Conservation (phyloP, 2,113 vertebrate species). For the Nestor notabilis region DNA sequence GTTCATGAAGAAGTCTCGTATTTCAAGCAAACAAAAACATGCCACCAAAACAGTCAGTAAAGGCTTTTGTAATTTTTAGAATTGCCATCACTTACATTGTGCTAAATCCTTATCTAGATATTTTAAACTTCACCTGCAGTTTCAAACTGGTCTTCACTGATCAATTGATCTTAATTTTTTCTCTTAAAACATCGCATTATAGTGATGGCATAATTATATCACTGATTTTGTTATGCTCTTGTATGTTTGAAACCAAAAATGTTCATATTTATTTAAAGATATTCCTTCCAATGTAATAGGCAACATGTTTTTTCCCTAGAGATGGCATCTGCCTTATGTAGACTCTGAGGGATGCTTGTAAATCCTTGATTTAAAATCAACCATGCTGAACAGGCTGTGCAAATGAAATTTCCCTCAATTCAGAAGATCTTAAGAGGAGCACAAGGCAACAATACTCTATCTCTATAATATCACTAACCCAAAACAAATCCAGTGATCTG, state of each 20-base stretch:
- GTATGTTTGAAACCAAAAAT: background rate
- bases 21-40: background rate
- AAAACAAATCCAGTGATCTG: background rate
- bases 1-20: background rate
- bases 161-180: background rate
- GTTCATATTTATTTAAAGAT: background rate
- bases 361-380: background rate
- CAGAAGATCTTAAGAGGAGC: background rate
- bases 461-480: background rate
- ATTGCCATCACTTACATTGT: background rate
- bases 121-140: background rate
- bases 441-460: background rate
- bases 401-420: background rate
- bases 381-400: background rate
- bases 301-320: background rate
- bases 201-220: background rate
- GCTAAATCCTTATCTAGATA: background rate
- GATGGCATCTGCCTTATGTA: background rate
- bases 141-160: background rate
- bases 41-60: background rate
- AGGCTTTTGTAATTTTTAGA: background rate
- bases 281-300: background rate
- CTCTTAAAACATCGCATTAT: background rate
- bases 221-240: background rate
- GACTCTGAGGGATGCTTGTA: background rate